Evolutionary conservation across 2,888 invertebrate species (phyloP), one percentile per base, ranked within the genome.

Genomic region (Punctoribates punctum): DNA sequence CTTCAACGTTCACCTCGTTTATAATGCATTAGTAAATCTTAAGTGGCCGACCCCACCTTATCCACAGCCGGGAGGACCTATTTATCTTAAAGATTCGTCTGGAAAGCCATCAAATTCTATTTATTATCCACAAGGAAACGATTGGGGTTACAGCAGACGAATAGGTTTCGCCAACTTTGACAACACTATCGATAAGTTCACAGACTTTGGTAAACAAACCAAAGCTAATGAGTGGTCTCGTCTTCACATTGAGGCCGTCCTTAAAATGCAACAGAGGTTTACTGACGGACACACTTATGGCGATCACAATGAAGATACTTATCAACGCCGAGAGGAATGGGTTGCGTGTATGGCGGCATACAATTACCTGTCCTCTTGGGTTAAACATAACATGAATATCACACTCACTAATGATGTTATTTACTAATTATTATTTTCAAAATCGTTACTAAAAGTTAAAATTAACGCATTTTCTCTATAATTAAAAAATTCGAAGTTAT

Each of bases 241-340:
- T 11, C 54, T 54, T 54, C 54, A 54, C 17, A 54, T 54, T 8
- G 54, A 54, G 17, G 54, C 54, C 11, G 9, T 11, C 9, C n/a
- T 11, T n/a, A 17, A 54, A n/a, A 54, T 54, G 54, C 54, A 54
- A 20, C 17, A 54, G 20, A 54, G 54, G 17, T 54, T 17, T 6
- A 54, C 11, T 54, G 54, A 54, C 17, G 54, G 54, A 54, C 54
- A 54, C 54, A 54, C 54, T 54, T 54, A 54, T 54, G 54, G 54
- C 54, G n/a, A 17, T 54, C 54, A 54, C n/a, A 17, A 8, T 11
- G 54, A 54, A 54, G 54, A 54, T 17, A 54, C 54, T 11, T 54
- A 54, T 17, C n/a, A 6, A 17, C 17, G n/a, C 17, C 8, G 54
- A 6, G 54, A 54, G 20, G 54, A 54, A 54, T 54, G 54, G 54